These are phyloP conservation scores for Piprites chloris DNA, from an alignment of 2,113 vertebrate species.

Conservation along the genomic window DNA sequence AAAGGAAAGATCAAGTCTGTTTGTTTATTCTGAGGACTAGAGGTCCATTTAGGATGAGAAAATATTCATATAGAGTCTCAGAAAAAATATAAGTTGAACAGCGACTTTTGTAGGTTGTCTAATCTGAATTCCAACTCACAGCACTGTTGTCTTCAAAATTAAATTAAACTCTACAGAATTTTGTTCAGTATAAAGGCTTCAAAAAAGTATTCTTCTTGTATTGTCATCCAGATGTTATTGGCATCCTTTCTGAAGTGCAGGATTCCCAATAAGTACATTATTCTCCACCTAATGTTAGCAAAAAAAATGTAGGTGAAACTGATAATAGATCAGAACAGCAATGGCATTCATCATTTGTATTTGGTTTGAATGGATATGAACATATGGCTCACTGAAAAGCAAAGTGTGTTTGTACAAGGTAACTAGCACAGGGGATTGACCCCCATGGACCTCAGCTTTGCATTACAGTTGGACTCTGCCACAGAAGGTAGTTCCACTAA, in stretches of 20 bases:
- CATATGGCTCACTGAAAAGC: not conserved
- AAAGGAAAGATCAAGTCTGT: not conserved
- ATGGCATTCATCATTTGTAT: not conserved
- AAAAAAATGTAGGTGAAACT: not conserved
- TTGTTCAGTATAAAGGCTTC: not conserved
- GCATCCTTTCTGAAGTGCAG: not conserved
- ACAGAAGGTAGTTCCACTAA: not conserved
- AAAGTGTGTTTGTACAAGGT: not conserved
- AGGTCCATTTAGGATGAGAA: not conserved
- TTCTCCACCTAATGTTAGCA: not conserved
- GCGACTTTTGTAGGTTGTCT: not conserved
- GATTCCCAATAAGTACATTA: not conserved
- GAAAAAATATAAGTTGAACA: not conserved
- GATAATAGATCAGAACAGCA: not conserved
- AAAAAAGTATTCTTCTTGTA: not conserved
- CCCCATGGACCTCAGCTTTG: not conserved
- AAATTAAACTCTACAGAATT: not conserved
- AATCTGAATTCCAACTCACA: not conserved
- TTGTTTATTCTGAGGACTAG: not conserved
- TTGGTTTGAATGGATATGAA: not conserved
- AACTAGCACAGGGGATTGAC: not conserved
- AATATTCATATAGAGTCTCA: not conserved
- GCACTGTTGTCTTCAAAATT: not conserved
- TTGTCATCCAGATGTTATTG: not conserved
- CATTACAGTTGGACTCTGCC: not conserved